Evolutionary conservation across 2,113 vertebrate species (phyloP), one percentile per base, ranked within the genome.

Genomic region (Rhabdomys dilectus): DNA sequence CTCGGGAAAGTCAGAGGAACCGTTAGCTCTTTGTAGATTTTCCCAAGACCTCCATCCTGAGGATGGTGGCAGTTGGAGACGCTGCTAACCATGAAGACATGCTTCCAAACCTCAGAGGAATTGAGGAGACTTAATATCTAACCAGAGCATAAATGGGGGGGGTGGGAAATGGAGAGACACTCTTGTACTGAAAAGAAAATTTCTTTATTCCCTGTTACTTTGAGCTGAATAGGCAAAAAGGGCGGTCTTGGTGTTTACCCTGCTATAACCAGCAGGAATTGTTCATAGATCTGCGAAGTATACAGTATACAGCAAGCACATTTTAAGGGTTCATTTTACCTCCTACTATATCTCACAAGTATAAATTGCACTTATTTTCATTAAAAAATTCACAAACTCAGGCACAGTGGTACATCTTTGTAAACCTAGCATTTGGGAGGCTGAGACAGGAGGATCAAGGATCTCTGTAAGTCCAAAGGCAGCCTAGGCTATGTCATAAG

Each of bases 301-400:
- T 45, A 70, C 19, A 6, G 16, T 91, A 26, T 62, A 76, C 7
- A 82, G 62, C 78, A 96, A 60, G 56, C 93, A 34, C 51, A 70
- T 91, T 94, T 93, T 92, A 85, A 80, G 19, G 53, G 11, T 81
- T 92, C 56, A 42, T 85, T 16, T 96, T 87, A 82, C 60, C 89
- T 94, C 15, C 68, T 96, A 34, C 58, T 78, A 34, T 95, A 42
- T 45, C 70, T 91, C 88, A 90, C 15, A 95, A 78, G 45, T 88
- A 12, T 78, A 75, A 21, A 12, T 75, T 80, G 21, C 36, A 70
- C 86, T 73, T 89, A 70, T 86, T 95, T 34, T 89, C 72, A 88
- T 95, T 95, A 92, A 95, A 89, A 78, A 56, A 58, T 62, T 92
- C 48, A 29, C 36, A 29, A 88, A 72, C 19, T 48, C 2, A 17